Percentiles rank a stretch among this genome's conserved stretches.
These are phyloP conservation scores for Bradypodion ventrale DNA, from an alignment of 2,797 vertebrate genomes.

Conservation along the genomic window DNA sequence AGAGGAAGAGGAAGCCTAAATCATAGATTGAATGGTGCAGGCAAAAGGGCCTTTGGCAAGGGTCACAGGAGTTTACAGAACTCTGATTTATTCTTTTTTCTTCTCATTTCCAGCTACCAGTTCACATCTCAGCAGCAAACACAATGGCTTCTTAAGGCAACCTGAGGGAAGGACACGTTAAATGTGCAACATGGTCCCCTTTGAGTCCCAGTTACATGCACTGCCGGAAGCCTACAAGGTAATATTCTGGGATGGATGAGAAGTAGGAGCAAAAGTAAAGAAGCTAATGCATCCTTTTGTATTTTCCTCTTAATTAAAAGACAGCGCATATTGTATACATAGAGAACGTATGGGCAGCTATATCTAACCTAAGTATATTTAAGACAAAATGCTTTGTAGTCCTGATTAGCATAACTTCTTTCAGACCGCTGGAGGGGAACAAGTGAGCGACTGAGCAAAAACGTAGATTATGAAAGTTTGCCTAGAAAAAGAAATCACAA, in stretches of 20 bases:
- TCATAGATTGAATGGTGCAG: too few species aligned
- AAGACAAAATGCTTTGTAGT: conserved; percentile 19
- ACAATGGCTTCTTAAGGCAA: too few species aligned
- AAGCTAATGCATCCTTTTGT: not conserved
- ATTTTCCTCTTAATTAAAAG: not conserved
- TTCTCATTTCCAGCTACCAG: too few species aligned
- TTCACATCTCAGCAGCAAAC: too few species aligned
- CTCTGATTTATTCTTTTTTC: too few species aligned
- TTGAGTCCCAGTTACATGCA: too few species aligned
- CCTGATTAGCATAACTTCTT: conserved; percentile 26
- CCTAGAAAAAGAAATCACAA: conserved; percentile 21
- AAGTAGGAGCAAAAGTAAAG: not conserved
- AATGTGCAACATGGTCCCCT: too few species aligned
- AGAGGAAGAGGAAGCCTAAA: too few species aligned
- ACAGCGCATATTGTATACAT: not conserved
- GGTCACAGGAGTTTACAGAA: too few species aligned
- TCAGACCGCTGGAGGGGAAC: conserved; percentile 14
- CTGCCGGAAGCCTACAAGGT: too few species aligned
- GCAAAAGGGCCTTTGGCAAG: too few species aligned
- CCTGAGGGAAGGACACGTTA: too few species aligned
- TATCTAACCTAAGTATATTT: not conserved
- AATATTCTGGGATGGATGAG: not conserved
- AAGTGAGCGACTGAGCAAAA: conserved; percentile 43
- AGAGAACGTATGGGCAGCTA: not conserved
- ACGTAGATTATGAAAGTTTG: not conserved